Evolutionary conservation across 2,797 vertebrate genomes (phyloP).

Genomic region (Hybognathus amarus): DNA sequence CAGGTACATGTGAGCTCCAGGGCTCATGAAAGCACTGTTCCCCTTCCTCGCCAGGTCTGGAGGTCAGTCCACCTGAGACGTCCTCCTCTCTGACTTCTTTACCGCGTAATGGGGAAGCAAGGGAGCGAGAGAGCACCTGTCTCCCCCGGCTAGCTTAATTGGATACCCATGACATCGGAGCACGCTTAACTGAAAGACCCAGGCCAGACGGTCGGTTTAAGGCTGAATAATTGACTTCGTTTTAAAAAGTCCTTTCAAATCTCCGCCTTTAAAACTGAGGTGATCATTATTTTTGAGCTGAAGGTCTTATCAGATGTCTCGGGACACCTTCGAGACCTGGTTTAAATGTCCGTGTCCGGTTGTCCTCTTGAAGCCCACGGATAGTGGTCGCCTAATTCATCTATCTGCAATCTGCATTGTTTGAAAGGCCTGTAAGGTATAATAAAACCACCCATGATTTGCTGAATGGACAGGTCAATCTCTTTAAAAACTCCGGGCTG

Average conservation of each 20-base stretch:
- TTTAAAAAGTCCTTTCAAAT: conserved; percentile 18
- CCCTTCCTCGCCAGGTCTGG: conserved; percentile 72
- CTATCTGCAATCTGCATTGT: conserved; percentile 25
- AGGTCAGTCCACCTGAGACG: conserved; percentile 69
- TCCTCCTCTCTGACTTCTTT: conserved; percentile 70
- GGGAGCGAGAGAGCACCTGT: conserved; percentile 37
- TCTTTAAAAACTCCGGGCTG: conserved; percentile 10
- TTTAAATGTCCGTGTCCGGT: neutral
- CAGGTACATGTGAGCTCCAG: conserved; percentile 67
- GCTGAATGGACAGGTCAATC: conserved; percentile 34
- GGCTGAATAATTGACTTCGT: conserved; percentile 50
- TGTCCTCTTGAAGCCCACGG: neutral
- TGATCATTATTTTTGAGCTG: conserved; percentile 49
- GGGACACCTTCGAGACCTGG: neutral
- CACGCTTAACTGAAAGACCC: conserved; percentile 49
- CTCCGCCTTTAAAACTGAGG: conserved; percentile 28
- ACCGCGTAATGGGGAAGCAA: conserved; percentile 54
- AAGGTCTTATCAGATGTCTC: conserved; percentile 38
- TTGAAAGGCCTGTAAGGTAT: conserved; percentile 24
- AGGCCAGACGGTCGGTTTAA: conserved; percentile 45
- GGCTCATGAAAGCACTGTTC: conserved; percentile 64
- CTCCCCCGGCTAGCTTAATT: conserved; percentile 52
- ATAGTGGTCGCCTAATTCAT: neutral
- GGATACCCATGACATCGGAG: conserved; percentile 47
- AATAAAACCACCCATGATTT: conserved; percentile 39